Evolutionary conservation across 1,140 invertebrate species (phyloP), one percentile per base, ranked within the genome.

Genomic region (Zaprionus camerounensis): DNA sequence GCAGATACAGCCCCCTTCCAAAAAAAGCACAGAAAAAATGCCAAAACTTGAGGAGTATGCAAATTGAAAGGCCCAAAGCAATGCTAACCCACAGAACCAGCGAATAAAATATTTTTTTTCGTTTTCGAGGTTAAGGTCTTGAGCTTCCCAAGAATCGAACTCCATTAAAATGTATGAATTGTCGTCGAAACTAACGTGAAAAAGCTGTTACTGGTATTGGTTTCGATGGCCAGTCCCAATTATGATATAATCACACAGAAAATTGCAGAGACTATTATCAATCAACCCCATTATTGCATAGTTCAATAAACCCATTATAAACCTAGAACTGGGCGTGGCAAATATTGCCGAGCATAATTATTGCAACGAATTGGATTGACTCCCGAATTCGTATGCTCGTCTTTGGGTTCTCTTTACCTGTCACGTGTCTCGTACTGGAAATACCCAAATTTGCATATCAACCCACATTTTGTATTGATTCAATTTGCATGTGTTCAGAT

Each of bases 61-160:
- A 78, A 78, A 78, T 78, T 34, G 12, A 53, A 51, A 57, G 57
- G 36, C 26, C 59, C 17, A 57, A 24, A 73, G 69, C 68, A 61
- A 49, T 61, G 66, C 56, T 88, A 88, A 83, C 72, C 77, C 64
- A 68, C 53, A 86, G 72, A 85, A 69, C 41, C 24, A 17, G 41
- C 41, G 51, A 38, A 44, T 36, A 15, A 59, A 26, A 36, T 15
- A 26, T 70, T 13, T 70, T 13, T 38, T 22, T 28, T 38, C 44
- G 34, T 36, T 78, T 78, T 88, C 66, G 69, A 71, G 81, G 80
- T 84, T 85, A 85, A 84, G 85, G 71, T 81, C 75, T 88, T 62
- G 24, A 67, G 41, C 36, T 34, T 12, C 55, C 58, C 20, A 26
- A 56, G 57, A 53, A 34, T 44, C 55, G 41, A 31, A 34, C 12